Conservation (phyloP, 2,113 vertebrate species). For the Chelonoidis abingdonii region DNA sequence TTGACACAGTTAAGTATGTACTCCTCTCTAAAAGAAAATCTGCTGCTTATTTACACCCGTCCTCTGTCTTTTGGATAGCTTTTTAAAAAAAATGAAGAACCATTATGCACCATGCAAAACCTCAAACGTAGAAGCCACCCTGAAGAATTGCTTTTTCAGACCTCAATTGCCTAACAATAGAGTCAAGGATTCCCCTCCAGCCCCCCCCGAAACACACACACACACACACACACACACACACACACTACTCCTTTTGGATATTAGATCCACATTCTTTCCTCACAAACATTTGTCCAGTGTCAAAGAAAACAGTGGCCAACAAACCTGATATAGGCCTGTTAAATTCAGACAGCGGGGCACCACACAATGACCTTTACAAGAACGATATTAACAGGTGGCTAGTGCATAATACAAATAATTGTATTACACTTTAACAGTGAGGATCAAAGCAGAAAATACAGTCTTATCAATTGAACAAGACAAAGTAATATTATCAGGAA, state of each 20-base stretch:
- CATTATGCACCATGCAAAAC: fast-evolving
- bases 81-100: background rate
- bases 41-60: background rate
- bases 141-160: background rate
- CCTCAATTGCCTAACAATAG: slow-evolving; percentile 10
- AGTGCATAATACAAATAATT: slow-evolving; percentile 81
- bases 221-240: background rate
- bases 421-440: slow-evolving; percentile 81
- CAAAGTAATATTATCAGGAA: slow-evolving; percentile 26
- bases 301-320: slow-evolving; percentile 75
- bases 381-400: slow-evolving; percentile 92
- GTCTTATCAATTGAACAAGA: slow-evolving; percentile 84
- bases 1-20: background rate
- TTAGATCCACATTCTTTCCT: slow-evolving; percentile 75
- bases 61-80: background rate
- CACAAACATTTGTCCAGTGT: slow-evolving; percentile 75
- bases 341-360: slow-evolving; percentile 80
- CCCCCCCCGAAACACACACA: background rate
- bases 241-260: slow-evolving; percentile 10
- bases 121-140: background rate
- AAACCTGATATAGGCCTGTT: slow-evolving; percentile 76
- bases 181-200: background rate
- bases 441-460: slow-evolving; percentile 79
- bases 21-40: background rate
- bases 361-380: slow-evolving; percentile 86